phyloP scores from a whole-genome alignment of 2,797 vertebrate species.

The Protosalanx chinensis region DNA sequence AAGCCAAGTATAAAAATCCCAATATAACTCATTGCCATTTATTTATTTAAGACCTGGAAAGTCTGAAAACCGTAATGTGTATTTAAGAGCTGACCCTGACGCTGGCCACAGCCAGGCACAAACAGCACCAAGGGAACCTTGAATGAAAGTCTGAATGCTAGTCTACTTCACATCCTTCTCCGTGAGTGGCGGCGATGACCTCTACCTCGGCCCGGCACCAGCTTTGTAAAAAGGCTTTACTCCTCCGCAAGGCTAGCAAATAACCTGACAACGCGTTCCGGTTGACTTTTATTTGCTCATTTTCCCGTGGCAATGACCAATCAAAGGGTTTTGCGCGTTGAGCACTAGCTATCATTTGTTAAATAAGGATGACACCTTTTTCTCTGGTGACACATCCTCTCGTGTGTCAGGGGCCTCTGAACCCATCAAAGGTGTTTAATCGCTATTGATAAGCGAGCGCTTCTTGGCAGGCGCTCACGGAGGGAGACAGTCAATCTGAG shows the following conservation, averaged over 20 bases:
- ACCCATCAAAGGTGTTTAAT: constrained; percentile 13
- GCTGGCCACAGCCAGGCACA: constrained; percentile 9
- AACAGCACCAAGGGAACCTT: neutral
- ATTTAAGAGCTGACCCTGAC: constrained; percentile 11
- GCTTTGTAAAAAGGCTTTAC: neutral
- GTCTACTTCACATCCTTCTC: neutral
- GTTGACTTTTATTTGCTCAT: neutral
- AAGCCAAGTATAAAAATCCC: neutral
- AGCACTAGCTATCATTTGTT: neutral
- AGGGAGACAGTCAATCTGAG: neutral
- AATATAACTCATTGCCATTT: neutral
- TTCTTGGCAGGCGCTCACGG: neutral
- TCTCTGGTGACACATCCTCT: neutral
- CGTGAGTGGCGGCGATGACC: constrained; percentile 6
- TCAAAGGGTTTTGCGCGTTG: neutral
- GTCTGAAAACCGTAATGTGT: neutral
- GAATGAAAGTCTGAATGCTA: neutral
- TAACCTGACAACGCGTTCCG: neutral
- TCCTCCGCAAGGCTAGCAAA: neutral
- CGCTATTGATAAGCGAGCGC: neutral
- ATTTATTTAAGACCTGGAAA: neutral
- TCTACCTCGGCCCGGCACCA: neutral
- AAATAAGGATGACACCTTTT: neutral
- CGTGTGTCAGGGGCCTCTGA: constrained; percentile 1
- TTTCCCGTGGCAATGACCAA: neutral